Evolutionary conservation across 1,140 invertebrate species (phyloP).

Genomic region (Drosophila athabasca): DNA sequence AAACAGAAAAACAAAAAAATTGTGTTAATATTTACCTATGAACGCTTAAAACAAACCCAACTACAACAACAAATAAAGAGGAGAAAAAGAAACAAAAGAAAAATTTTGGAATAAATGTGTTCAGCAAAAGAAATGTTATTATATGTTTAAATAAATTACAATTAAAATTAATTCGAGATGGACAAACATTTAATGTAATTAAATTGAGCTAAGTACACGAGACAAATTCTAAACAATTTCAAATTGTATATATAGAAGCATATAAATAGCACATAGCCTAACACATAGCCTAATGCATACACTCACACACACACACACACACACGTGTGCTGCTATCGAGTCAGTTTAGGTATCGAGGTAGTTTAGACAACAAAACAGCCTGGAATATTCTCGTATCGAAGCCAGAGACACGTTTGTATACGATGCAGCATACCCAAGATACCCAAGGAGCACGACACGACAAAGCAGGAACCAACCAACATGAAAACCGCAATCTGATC

Average conservation of each 20-base stretch:
- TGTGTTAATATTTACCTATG: conserved; percentile 48
- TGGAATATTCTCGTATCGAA: conserved; percentile 25
- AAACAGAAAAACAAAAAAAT: conserved; percentile 37
- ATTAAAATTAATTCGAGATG: conserved; percentile 54
- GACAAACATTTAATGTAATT: conserved; percentile 68
- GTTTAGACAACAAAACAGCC: conserved; percentile 24
- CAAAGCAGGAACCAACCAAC: conserved; percentile 8
- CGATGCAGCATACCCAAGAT: conserved; percentile 11
- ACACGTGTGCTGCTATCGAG: conserved; percentile 49
- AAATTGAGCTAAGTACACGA: conserved; percentile 60
- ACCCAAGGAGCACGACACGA: neutral
- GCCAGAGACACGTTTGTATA: conserved; percentile 43
- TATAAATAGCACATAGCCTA: conserved; percentile 23
- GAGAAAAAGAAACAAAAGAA: conserved; percentile 38
- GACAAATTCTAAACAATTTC: conserved; percentile 61
- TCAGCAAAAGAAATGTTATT: conserved; percentile 80
- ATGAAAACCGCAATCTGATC: conserved; percentile 21
- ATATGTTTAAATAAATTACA: conserved; percentile 79
- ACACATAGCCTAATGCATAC: conserved; percentile 34
- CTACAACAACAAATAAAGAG: conserved; percentile 24
- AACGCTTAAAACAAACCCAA: conserved; percentile 41
- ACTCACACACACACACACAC: conserved; percentile 20
- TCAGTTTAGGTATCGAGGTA: conserved; percentile 15
- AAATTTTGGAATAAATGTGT: conserved; percentile 83
- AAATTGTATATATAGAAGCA: conserved; percentile 62